Conservation (phyloP, 2,113 vertebrate species). For the Neotragus pygmaeus region DNA sequence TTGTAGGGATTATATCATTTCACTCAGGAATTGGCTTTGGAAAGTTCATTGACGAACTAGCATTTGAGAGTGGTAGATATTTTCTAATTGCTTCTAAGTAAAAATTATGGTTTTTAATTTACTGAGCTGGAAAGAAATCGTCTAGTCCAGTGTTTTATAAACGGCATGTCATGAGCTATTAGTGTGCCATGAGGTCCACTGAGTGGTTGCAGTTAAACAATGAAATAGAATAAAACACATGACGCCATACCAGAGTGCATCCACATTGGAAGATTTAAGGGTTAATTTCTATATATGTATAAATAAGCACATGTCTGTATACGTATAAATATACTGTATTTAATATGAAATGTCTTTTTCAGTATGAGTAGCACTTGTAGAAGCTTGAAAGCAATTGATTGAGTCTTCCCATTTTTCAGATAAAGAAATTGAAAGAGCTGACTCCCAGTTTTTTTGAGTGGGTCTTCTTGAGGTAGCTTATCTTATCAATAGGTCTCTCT, state of each 20-base stretch:
- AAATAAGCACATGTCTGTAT: neutral
- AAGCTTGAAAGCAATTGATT: neutral
- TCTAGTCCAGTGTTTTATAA: neutral
- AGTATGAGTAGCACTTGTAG: neutral
- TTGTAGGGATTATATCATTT: neutral
- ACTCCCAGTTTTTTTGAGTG: neutral
- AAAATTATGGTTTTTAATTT: constrained; percentile 22
- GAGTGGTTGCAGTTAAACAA: neutral
- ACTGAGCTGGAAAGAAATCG: constrained; percentile 24
- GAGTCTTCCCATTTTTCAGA: neutral
- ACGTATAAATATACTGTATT: neutral
- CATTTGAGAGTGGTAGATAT: neutral
- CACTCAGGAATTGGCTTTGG: neutral
- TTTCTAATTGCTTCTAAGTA: constrained; percentile 18
- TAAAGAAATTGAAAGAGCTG: neutral
- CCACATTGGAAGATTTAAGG: neutral
- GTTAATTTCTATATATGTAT: neutral
- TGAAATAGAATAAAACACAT: neutral
- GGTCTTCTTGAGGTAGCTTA: neutral
- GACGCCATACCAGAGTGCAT: neutral
- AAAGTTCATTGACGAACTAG: neutral
- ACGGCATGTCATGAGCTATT: neutral
- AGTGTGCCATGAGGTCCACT: neutral
- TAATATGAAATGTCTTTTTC: neutral
- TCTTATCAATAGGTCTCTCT: neutral